Evolutionary conservation across 2,797 vertebrate species (phyloP).

Genomic region (Eupleurogrammus muticus): DNA sequence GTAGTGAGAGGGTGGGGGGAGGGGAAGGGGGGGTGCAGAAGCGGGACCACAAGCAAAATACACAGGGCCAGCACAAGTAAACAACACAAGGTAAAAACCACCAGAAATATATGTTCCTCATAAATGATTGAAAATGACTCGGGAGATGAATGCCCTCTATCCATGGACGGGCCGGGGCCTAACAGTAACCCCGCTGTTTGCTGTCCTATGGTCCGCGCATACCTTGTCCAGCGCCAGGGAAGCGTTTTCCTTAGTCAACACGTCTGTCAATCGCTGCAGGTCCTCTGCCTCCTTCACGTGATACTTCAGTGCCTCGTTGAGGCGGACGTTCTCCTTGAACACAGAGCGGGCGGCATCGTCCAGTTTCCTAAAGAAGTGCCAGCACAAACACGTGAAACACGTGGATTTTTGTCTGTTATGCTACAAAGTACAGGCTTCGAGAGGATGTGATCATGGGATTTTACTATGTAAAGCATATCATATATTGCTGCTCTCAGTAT

Average conservation of each 20-base stretch:
- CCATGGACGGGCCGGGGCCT: conserved; percentile 27
- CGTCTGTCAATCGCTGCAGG: conserved; percentile 78
- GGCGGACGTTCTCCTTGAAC: conserved; percentile 88
- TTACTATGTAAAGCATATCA: not conserved
- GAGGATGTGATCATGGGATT: not conserved
- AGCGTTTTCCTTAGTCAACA: conserved; percentile 80
- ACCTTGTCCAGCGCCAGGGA: conserved; percentile 83
- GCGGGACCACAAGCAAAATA: conserved; percentile 81
- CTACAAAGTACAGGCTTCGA: conserved; percentile 8
- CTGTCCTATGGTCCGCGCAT: conserved; percentile 44
- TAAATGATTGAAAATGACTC: conserved; percentile 56
- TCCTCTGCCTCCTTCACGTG: conserved; percentile 85
- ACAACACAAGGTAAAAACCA: conserved; percentile 77
- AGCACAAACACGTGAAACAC: conserved; percentile 35
- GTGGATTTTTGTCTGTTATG: conserved; percentile 4
- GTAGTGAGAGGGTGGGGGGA: conserved; percentile 68
- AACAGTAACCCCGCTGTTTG: conserved; percentile 59
- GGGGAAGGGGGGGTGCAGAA: conserved; percentile 65
- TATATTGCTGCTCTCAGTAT: not conserved
- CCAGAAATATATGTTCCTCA: conserved; percentile 74
- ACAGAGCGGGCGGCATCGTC: conserved; percentile 83
- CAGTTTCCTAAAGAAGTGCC: conserved; percentile 85
- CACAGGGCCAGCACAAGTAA: conserved; percentile 82
- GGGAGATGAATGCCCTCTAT: conserved; percentile 57
- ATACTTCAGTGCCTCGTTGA: conserved; percentile 85